Conservation (phyloP, 2,797 vertebrate species). For the Jordanella pulchra region DNA sequence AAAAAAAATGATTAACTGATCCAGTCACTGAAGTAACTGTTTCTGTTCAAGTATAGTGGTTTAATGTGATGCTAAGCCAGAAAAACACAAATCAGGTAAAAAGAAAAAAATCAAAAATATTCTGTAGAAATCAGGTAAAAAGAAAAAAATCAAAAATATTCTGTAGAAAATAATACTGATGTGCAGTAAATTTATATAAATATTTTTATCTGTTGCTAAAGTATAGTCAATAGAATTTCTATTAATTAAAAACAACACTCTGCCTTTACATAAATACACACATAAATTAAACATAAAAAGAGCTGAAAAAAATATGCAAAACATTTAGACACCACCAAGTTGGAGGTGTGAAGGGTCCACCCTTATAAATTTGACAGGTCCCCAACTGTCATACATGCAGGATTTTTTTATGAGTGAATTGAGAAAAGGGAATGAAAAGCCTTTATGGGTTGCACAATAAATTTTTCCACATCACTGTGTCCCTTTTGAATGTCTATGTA, state of each 20-base stretch:
- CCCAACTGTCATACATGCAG: too few relatives aligned
- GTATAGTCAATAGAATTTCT: not conserved
- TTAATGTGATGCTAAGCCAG: not conserved
- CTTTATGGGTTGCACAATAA: too few relatives aligned
- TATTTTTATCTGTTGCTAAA: not conserved
- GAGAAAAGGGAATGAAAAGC: too few relatives aligned
- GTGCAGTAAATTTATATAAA: not conserved
- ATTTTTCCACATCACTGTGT: too few relatives aligned
- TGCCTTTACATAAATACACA: not conserved
- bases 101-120: not conserved
- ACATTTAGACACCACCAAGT: not conserved
- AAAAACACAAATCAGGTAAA: not conserved
- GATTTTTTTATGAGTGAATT: too few relatives aligned
- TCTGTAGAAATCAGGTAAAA: not conserved
- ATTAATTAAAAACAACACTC: not conserved
- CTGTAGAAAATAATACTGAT: not conserved
- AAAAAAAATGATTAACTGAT: not conserved
- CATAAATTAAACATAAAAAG: not conserved
- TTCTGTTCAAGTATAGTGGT: not conserved
- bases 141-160: not conserved
- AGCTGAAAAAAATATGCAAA: not conserved
- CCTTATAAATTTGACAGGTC: too few relatives aligned
- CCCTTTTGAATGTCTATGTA: too few relatives aligned
- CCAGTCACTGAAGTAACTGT: not conserved
- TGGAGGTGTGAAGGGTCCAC: too few relatives aligned